Base-by-base conservation (phyloP, 2,888 invertebrate species). In the Euclidia mi region DNA sequence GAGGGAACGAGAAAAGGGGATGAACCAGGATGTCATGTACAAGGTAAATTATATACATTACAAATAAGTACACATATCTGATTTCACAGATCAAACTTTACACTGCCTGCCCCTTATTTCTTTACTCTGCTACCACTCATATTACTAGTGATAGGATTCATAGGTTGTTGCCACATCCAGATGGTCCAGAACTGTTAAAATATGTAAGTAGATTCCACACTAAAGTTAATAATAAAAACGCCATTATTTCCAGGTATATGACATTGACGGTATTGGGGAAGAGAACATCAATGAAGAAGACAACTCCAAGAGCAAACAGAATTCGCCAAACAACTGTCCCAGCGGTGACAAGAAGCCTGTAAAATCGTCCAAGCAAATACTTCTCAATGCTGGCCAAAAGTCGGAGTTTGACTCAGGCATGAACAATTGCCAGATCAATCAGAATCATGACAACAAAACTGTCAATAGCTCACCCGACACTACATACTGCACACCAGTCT, bases 381-480 rank as follows among this genome's bases (percentile, higher is more conserved):
- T 94, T 25, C 78, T 92, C 64, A 94, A 94, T 53, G 94, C 94
- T 1, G 94, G 94, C 9, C 94, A 94, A 55, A 94, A 93, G 58
- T 94, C 94, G 0, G 94, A 94, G 59, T 94, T 94, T 55, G 94
- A 94, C 66, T 94, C 94, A 0, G 94, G 94, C 7, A 94, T 94
- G 94, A 94, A 94, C 79, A 94, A 94, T 76, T 90, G 86, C 51
- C 94, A 94, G 69, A 70, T 93, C 1, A 92, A 79, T 60, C 93
- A 92, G 61, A 89, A 79, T 48, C 86, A 82, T 56, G 92, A 92
- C 40, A 90, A 81, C 28, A 83, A 85, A 56, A 77, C 79, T 47
- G 77, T 70, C 1, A 88, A 79, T 37, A 82, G 71, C 9, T 78
- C 84, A n/a, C 82, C 87, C 1, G 92, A 94, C 53, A 91, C 91